Evolutionary conservation across 1,140 invertebrate species (phyloP).

Genomic region (Sarcophaga peregrina): DNA sequence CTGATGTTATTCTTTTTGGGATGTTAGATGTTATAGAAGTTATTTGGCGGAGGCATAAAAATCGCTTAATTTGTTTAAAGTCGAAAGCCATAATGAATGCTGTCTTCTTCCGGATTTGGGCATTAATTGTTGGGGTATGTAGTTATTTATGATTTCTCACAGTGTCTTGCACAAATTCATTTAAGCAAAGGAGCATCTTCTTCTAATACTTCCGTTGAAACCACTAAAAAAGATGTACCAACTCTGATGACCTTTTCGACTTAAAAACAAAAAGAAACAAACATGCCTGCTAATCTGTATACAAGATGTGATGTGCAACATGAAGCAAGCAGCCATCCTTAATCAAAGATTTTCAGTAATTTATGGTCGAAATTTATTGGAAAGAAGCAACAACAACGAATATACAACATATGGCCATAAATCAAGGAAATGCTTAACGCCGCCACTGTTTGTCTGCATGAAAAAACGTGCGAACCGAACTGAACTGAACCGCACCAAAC

Average conservation of each 20-base stretch:
- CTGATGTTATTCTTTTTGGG: too few relatives aligned
- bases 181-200: neutral
- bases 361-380: neutral
- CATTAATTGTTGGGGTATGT: too few relatives aligned
- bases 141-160: neutral
- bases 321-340: neutral
- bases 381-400: neutral
- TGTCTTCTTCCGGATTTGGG: too few relatives aligned
- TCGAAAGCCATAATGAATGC: too few relatives aligned
- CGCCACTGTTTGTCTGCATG: neutral
- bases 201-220: constrained; percentile 6
- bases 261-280: neutral
- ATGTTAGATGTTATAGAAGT: too few relatives aligned
- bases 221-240: neutral
- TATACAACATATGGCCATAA: neutral
- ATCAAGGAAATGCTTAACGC: constrained; percentile 4
- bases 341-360: neutral
- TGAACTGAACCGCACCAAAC: too few relatives aligned
- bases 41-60: too few relatives aligned
- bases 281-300: neutral
- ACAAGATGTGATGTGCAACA: neutral
- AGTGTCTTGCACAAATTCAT: neutral
- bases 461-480: too few relatives aligned
- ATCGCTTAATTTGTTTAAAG: too few relatives aligned
- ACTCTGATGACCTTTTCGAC: constrained; percentile 5